Evolutionary conservation across 1,140 invertebrate species (phyloP).

Genomic region (Octopus sinensis): DNA sequence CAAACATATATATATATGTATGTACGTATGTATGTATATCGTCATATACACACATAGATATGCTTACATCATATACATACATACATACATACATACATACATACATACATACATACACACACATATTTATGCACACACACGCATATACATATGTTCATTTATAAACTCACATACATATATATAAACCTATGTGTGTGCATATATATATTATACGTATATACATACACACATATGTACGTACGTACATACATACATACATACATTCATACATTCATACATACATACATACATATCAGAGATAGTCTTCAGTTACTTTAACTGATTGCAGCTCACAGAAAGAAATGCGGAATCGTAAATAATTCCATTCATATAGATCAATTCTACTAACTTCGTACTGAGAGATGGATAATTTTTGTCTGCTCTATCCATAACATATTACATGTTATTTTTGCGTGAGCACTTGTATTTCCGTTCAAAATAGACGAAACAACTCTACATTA

Average conservation of each 20-base stretch:
- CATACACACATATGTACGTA: conserved; percentile 7
- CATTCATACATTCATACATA: background rate
- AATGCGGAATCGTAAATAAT: too few relatives aligned
- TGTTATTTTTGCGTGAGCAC: too few relatives aligned
- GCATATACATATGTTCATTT: background rate
- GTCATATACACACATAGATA: background rate
- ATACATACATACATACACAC: background rate
- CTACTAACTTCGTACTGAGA: too few relatives aligned
- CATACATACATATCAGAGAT: background rate
- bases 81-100: background rate
- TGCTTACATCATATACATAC: background rate
- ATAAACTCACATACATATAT: background rate
- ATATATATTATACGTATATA: background rate
- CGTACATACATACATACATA: conserved; percentile 1
- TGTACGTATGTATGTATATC: background rate
- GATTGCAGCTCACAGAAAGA: too few relatives aligned
- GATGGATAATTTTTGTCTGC: too few relatives aligned
- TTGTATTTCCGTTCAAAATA: too few relatives aligned
- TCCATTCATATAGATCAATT: too few relatives aligned
- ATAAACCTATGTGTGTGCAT: background rate
- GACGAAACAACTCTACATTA: too few relatives aligned
- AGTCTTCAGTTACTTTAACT: too few relatives aligned
- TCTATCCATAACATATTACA: too few relatives aligned
- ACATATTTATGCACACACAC: background rate
- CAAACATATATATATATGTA: background rate